These are phyloP conservation scores for Napeogenes sylphis DNA, from an alignment of 2,888 invertebrate species.

Conservation along the genomic window DNA sequence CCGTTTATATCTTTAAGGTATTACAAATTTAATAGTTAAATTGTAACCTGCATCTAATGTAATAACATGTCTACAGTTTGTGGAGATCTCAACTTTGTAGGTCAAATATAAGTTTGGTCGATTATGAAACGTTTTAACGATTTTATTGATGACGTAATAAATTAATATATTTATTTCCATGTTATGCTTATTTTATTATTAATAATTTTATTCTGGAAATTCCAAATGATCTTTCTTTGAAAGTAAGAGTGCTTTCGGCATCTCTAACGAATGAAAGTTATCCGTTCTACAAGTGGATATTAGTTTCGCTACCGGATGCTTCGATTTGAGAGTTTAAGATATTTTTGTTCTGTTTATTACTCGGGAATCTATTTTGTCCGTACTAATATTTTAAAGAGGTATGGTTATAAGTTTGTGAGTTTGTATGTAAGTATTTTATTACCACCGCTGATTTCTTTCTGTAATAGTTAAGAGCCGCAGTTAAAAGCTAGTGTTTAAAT, in stretches of 20 bases:
- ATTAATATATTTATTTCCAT: no score
- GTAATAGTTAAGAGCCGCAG: no score
- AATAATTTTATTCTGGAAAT: neutral
- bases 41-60: constrained; percentile 13
- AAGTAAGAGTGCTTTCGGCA: constrained; percentile 74
- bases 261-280: constrained; percentile 70
- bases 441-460: no score
- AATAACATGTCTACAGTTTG: constrained; percentile 1
- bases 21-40: constrained; percentile 15
- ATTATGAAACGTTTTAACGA: no score
- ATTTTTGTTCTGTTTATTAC: constrained; percentile 4
- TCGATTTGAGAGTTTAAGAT: constrained; percentile 20
- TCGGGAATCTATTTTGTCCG: no score
- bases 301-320: constrained; percentile 65
- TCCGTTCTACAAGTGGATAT: constrained; percentile 56
- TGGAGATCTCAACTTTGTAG: constrained; percentile 5
- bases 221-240: constrained; percentile 34
- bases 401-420: no score
- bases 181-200: no score
- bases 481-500: no score
- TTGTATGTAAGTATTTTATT: no score
- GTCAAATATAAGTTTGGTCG: neutral
- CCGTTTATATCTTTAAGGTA: constrained; percentile 19
- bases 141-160: no score
- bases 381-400: no score